Base-by-base conservation (phyloP, 2,888 invertebrate species). In the Zeuzera pyrina region DNA sequence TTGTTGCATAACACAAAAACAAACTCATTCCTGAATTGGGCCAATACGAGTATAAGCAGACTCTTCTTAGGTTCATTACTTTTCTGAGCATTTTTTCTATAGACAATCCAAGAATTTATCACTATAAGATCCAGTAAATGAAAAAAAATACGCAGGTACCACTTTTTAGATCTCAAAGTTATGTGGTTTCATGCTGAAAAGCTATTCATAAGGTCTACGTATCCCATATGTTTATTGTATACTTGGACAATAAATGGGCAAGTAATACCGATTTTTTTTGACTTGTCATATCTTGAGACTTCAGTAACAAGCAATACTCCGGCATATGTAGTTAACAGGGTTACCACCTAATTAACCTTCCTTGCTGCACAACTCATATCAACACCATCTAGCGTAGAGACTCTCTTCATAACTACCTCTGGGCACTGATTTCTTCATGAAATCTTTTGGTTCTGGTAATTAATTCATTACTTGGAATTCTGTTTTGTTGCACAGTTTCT, bases 141-240 rank as follows among this genome's bases (percentile, higher is more conserved):
- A 43, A 45, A 58, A 50, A 64, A 64, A 35, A 62, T 47, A 42
- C 54, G 49, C 38, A 62, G 35, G 27, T 60, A 59, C 57, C 59
- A 60, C 37, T 64, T 62, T 40, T 43, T 42, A 19, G 39, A 42
- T 24, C 41, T 46, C 31, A 54, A 42, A 34, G 0, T 46, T 36
- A 54, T 54, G 35, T 46, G 44, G 42, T 55, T 43, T 45, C 54
- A 49, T 31, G 53, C 54, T 36, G 56, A 42, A 50, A 49, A 54
- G 31, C 50, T 55, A 44, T 65, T 57, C 47, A 55, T 47, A 27
- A 60, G 49, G 28, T 63, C 61, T 19, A 58, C 59, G 38, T 55
- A 57, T 28, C 55, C 59, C 61, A 62, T 64, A 35, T 61, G 57
- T 34, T 45, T 49, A 49, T 61, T 62, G 38, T 65, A 63, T 11